Conservation (phyloP, 2,113 vertebrate species). For the Chionomys nivalis region DNA sequence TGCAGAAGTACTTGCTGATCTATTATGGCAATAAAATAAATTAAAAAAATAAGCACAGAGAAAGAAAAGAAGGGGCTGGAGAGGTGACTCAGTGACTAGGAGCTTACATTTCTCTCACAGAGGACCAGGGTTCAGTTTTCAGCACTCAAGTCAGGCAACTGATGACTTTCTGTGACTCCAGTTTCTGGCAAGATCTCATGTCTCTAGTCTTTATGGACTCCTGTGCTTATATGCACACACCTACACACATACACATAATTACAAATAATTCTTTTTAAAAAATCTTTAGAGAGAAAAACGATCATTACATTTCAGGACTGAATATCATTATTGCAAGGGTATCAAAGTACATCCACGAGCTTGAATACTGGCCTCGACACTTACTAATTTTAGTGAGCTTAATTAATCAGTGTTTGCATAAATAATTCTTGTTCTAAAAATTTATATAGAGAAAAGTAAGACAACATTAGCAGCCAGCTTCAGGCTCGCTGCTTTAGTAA, state of each 20-base stretch:
- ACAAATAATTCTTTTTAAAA: not conserved
- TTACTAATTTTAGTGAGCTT: not conserved
- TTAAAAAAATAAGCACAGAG: not conserved
- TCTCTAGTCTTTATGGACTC: not conserved
- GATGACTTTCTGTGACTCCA: no score
- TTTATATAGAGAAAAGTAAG: not conserved
- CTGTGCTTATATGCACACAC: not conserved
- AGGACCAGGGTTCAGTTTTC: not conserved
- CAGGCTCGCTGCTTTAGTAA: not conserved
- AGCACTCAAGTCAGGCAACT: no score
- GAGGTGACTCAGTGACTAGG: no score
- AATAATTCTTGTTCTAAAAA: not conserved
- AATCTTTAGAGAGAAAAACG: not conserved
- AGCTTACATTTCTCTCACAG: not conserved
- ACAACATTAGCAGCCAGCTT: not conserved
- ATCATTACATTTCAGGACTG: not conserved
- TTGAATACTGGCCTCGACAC: not conserved
- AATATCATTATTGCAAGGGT: not conserved
- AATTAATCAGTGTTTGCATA: not conserved
- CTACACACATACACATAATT: not conserved
- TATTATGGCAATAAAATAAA: not conserved
- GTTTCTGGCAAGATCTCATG: not conserved
- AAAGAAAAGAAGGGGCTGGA: not conserved
- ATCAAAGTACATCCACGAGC: not conserved
- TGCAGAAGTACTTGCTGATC: not conserved